Base-by-base conservation (phyloP, 2,797 vertebrate species). In the Aphelocoma californica region DNA sequence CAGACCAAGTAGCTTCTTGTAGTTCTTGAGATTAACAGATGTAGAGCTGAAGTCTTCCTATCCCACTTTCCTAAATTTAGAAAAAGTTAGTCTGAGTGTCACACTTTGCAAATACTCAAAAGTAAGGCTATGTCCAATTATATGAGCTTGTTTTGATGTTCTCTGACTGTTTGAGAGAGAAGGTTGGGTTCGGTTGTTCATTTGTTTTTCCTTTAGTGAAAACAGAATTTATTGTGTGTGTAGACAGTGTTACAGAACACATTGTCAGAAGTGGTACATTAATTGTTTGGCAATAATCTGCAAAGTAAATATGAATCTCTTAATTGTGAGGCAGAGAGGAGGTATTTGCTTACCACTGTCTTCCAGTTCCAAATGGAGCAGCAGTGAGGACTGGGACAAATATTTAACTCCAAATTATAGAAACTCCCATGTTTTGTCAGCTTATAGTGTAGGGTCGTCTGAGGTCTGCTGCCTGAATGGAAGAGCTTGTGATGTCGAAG, bases 391-490 rank as follows among this genome's bases (percentile, higher is more conserved):
- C 1, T 19, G 21, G 48, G 64, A 86, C 60, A 86, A 86, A 83
- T 70, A 36, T 19, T 91, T 78, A 60, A 65, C 67, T 82, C 42
- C 42, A 53, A 12, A 42, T 87, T 53, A n/a, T 65, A 50, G 57
- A 32, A 67, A 73, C 36, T 73, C 40, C 57, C 17, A 12, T 0
- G 0, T 86, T 89, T 81, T 62, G 15, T 74, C 65, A 64, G 29
- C 24, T 71, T 3, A 21, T 0, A 0, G 40, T 3, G 32, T 26
- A 14, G 58, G 13, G 23, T 56, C 28, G n/a, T 82, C 40, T 54
- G 81, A 32, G 71, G 7, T 91, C 17, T 62, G 38, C 20, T 80
- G 84, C 17, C 70, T 61, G 42, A 31, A 15, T 25, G 40, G 11
- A 47, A 1, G 34, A 26, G 38, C 7, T 13, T 19, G 47, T 51